Evolutionary conservation across 2,797 vertebrate genomes (phyloP).

Genomic region (Pempheris klunzingeri): DNA sequence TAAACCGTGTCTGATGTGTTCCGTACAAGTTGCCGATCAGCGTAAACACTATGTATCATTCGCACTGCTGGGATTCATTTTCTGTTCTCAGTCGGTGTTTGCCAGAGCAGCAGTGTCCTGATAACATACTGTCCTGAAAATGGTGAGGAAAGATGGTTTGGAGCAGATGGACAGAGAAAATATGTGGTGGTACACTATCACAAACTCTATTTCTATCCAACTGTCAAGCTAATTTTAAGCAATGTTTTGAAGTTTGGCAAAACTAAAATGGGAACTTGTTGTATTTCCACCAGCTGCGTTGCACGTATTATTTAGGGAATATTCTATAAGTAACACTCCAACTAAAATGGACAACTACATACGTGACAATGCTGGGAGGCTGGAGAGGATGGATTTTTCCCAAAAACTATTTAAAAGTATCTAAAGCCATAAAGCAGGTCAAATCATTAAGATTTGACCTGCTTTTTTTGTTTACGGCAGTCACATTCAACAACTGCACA

Average conservation of each 20-base stretch:
- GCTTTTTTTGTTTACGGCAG: slow-evolving; percentile 14
- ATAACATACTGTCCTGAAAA: slow-evolving; percentile 34
- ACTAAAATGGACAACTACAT: neutral
- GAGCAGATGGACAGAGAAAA: neutral
- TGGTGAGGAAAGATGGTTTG: neutral
- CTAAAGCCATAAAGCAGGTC: slow-evolving; percentile 13
- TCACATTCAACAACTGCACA: slow-evolving; percentile 1
- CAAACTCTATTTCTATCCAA: slow-evolving; percentile 33
- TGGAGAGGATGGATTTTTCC: neutral
- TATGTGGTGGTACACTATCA: slow-evolving; percentile 10
- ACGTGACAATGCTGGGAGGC: slow-evolving; percentile 2
- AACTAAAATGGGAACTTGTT: slow-evolving; percentile 20
- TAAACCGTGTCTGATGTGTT: slow-evolving; percentile 66
- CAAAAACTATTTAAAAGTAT: slow-evolving; percentile 4
- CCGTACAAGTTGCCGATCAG: slow-evolving; percentile 52
- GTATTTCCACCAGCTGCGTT: neutral
- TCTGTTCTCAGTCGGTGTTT: slow-evolving; percentile 39
- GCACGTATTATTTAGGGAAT: neutral
- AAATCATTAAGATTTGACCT: neutral
- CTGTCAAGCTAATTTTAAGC: slow-evolving; percentile 40
- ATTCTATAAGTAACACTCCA: neutral
- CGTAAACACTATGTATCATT: slow-evolving; percentile 59
- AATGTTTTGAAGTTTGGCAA: slow-evolving; percentile 36
- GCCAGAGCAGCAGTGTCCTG: slow-evolving; percentile 46
- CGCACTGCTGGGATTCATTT: slow-evolving; percentile 66